Evolutionary conservation across 2,888 invertebrate genomes (phyloP).

Genomic region (Anagyrus pseudococci): DNA sequence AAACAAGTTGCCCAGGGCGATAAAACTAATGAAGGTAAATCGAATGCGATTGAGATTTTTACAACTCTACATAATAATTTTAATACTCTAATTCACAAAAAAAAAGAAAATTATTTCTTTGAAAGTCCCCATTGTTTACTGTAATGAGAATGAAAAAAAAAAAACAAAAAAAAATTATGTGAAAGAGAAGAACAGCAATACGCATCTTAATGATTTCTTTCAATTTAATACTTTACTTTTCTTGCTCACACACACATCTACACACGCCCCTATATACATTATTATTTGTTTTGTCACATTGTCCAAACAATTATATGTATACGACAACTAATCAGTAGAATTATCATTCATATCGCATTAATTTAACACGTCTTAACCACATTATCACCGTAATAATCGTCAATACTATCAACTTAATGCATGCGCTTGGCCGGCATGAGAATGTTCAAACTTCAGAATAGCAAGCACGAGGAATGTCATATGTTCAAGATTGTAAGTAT

Average conservation of each 20-base stretch:
- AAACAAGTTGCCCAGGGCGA: background rate
- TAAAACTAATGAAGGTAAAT: constrained; percentile 28
- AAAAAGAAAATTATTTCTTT: background rate
- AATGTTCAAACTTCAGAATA: too few relatives aligned
- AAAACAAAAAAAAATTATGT: background rate
- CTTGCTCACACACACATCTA: too few relatives aligned
- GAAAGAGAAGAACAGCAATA: background rate
- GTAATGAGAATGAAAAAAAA: too few relatives aligned
- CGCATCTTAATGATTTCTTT: background rate
- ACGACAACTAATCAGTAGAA: background rate
- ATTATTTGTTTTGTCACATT: too few relatives aligned
- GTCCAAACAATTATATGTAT: too few relatives aligned
- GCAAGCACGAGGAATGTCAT: too few relatives aligned
- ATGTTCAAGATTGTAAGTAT: too few relatives aligned
- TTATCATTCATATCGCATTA: constrained; percentile 12
- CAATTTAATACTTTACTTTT: background rate
- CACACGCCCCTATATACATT: too few relatives aligned
- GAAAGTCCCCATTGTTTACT: too few relatives aligned
- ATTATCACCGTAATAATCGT: constrained; percentile 24
- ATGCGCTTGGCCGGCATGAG: constrained; percentile 27
- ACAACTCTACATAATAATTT: constrained; percentile 12
- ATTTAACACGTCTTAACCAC: constrained; percentile 20
- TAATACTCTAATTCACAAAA: constrained; percentile 2
- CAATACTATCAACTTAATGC: constrained; percentile 24
- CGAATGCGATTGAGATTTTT: background rate